Evolutionary conservation across 2,113 vertebrate genomes (phyloP).

Genomic region (Notiomystis cincta): DNA sequence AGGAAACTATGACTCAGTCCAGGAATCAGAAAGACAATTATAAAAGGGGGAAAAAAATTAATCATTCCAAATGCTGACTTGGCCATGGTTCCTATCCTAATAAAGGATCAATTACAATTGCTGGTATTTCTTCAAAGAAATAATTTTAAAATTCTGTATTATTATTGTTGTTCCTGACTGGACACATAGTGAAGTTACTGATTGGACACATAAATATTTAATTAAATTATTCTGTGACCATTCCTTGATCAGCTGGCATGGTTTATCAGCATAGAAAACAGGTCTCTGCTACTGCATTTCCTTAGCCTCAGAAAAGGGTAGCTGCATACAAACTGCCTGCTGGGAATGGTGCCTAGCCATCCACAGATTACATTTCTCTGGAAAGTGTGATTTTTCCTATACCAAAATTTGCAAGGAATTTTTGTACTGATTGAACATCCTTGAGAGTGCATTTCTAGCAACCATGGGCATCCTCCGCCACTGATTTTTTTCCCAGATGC

Average conservation of each 20-base stretch:
- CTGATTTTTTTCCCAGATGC: background rate
- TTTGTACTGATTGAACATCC: background rate
- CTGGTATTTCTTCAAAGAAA: background rate
- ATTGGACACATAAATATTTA: background rate
- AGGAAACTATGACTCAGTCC: background rate
- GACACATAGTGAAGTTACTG: background rate
- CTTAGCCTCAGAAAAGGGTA: accelerated
- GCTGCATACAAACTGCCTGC: background rate
- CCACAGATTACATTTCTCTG: background rate
- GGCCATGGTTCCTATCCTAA: background rate
- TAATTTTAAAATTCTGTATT: background rate
- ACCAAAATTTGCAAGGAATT: background rate
- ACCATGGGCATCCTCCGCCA: accelerated
- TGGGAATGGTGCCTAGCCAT: background rate
- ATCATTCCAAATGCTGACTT: background rate
- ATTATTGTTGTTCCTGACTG: background rate
- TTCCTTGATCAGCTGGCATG: background rate
- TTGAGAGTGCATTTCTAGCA: background rate
- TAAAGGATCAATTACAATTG: background rate
- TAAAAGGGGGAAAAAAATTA: background rate
- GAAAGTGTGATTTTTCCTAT: background rate
- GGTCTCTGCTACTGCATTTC: background rate
- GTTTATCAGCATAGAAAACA: background rate
- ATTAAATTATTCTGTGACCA: background rate
- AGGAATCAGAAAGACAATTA: background rate